These are phyloP conservation scores for Meganola albula DNA, from an alignment of 2,888 invertebrate genomes.

Conservation along the genomic window DNA sequence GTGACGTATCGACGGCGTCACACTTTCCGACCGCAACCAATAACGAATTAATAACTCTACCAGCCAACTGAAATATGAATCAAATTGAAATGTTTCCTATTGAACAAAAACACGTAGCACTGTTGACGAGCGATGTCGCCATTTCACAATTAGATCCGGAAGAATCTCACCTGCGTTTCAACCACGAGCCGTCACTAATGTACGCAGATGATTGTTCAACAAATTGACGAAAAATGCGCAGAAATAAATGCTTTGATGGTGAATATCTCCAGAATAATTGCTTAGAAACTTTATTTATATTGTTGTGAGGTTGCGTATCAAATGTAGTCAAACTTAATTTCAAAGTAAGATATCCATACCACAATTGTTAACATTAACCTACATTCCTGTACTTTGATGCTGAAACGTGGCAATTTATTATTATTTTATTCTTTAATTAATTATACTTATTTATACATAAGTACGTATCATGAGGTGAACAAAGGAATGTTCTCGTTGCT, in stretches of 20 bases:
- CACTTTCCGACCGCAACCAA: slow-evolving; percentile 50
- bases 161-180: slow-evolving; percentile 47
- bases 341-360: no score
- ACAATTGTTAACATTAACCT: no score
- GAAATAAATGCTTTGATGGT: slow-evolving; percentile 29
- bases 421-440: no score
- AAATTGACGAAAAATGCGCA: slow-evolving; percentile 38
- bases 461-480: slow-evolving; percentile 9
- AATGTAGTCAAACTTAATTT: slow-evolving; percentile 12
- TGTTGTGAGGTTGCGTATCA: slow-evolving; percentile 15
- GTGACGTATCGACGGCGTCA: slow-evolving; percentile 57
- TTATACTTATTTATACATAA: slow-evolving; percentile 2
- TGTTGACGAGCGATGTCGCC: slow-evolving; percentile 36
- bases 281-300: slow-evolving; percentile 18
- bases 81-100: slow-evolving; percentile 33
- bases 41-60: slow-evolving; percentile 38
- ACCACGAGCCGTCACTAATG: slow-evolving; percentile 53
- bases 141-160: slow-evolving; percentile 68
- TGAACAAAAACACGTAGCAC: slow-evolving; percentile 25
- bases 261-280: slow-evolving; percentile 25
- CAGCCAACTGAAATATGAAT: slow-evolving; percentile 37
- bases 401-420: no score
- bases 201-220: slow-evolving; percentile 34
- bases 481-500: slow-evolving; percentile 30
- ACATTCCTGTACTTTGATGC: no score